Conservation (phyloP, 2,797 vertebrate genomes). For the Artibeus jamaicensis region DNA sequence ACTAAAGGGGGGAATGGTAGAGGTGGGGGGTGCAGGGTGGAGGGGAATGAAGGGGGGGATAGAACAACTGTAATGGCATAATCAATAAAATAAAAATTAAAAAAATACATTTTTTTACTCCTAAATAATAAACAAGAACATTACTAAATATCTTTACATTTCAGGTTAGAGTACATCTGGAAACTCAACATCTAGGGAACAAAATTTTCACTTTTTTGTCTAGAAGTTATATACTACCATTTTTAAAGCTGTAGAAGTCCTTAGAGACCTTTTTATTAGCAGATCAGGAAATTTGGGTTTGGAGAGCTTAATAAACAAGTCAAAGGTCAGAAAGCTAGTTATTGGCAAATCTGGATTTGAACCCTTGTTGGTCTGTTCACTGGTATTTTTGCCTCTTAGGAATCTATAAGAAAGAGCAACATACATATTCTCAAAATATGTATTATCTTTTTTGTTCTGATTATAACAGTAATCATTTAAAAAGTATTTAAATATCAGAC, state of each 20-base stretch:
- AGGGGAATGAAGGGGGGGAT: no score
- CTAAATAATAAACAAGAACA: not conserved
- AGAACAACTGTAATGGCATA: no score
- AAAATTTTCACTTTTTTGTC: not conserved
- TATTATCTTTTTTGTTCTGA: not conserved
- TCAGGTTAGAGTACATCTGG: not conserved
- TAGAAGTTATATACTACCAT: conserved; percentile 6
- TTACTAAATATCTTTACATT: conserved; percentile 12
- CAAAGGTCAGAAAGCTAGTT: not conserved
- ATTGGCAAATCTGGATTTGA: not conserved
- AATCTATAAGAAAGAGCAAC: not conserved
- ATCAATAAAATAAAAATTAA: no score
- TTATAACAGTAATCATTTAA: not conserved
- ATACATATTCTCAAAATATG: not conserved
- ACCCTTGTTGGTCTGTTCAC: not conserved
- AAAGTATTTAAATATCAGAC: conserved; percentile 21
- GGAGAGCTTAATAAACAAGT: not conserved
- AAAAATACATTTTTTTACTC: not conserved
- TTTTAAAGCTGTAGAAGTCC: not conserved
- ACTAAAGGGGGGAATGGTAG: no score
- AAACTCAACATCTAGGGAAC: not conserved
- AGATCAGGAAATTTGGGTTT: not conserved
- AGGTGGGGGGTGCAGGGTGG: no score
- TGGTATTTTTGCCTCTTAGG: not conserved
- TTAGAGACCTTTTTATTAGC: not conserved